Conservation (phyloP, 2,113 vertebrate genomes). For the Amia ocellicauda region DNA sequence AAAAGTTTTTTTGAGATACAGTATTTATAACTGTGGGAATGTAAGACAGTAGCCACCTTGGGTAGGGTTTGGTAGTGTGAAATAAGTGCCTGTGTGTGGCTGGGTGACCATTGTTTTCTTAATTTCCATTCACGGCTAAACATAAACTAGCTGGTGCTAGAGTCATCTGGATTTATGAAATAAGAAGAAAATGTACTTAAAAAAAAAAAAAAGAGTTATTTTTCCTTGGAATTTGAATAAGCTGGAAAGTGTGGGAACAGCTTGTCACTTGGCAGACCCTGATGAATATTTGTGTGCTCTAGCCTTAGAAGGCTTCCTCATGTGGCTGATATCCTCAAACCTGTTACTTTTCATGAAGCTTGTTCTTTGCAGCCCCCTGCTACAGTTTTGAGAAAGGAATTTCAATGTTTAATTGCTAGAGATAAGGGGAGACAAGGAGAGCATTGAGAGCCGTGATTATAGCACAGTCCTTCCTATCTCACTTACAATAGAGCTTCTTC, state of each 20-base stretch:
- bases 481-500: conserved; percentile 49
- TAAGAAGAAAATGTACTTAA: not conserved
- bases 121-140: not conserved
- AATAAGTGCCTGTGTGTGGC: not conserved
- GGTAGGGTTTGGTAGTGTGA: not conserved
- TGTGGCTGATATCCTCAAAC: conserved; percentile 44
- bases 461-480: conserved; percentile 51
- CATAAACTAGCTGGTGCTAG: not conserved
- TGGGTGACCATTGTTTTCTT: too few species aligned
- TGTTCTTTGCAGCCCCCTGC: conserved; percentile 44
- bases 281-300: conserved; percentile 35
- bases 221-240: conserved; percentile 16
- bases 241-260: conserved; percentile 35
- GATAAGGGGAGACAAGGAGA: conserved; percentile 67
- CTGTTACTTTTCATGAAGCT: conserved; percentile 52
- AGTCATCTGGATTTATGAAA: not conserved
- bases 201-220: conserved; percentile 14
- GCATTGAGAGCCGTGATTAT: conserved; percentile 49
- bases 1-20: too few species aligned
- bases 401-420: conserved; percentile 67
- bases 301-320: conserved; percentile 57
- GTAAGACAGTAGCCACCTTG: not conserved
- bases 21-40: not conserved
- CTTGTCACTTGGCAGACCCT: conserved; percentile 36
- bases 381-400: conserved; percentile 51